Evolutionary conservation across 2,888 invertebrate genomes (phyloP), one percentile per base, ranked within the genome.

Genomic region (Tenthredo amoena): DNA sequence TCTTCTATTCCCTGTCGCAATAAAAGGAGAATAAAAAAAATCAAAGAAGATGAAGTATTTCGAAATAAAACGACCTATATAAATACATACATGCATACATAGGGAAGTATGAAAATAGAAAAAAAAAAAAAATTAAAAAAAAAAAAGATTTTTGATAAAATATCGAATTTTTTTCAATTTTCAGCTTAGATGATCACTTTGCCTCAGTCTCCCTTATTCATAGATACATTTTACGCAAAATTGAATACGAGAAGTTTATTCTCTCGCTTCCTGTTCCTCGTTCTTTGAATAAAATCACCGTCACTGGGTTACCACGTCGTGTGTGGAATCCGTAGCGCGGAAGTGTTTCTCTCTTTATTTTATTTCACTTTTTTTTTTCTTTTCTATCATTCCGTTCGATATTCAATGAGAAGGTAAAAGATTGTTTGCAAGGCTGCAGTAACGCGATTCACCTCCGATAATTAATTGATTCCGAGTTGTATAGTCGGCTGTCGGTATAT

Each of bases 251-350:
- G 18, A 43, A 40, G 5, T 43, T 43, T 12, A 0, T 43, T 43
- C 47, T 47, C 15, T 43, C 21, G 2, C 21, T 74, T 43, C 40
- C 72, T 43, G 72, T 74, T 74, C 72, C 72, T 21, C 72, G 31
- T 43, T 74, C 72, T 74, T 40, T 43, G 43, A 74, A 74, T 74
- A 2, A 74, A 74, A 74, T 74, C 21, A 43, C 72, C 10, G 37
- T 21, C 9, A n/a, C 34, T 68, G 34, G 1, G 15, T 68, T 62
- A 26, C 6, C 26, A 34, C 68, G 62, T 62, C 26, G 15, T 68
- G 34, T 31, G 31, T 68, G 68, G 12, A 68, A 68, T 31, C 15
- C 12, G 68, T 68, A 68, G 5, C 31, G 12, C 68, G 68, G 31
- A 68, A 68, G 7, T 34, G 68, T 34, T 62, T 62, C 5, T 62